These are phyloP conservation scores for Cheilosia grossa DNA, from an alignment of 2,888 invertebrate genomes.

Conservation along the genomic window DNA sequence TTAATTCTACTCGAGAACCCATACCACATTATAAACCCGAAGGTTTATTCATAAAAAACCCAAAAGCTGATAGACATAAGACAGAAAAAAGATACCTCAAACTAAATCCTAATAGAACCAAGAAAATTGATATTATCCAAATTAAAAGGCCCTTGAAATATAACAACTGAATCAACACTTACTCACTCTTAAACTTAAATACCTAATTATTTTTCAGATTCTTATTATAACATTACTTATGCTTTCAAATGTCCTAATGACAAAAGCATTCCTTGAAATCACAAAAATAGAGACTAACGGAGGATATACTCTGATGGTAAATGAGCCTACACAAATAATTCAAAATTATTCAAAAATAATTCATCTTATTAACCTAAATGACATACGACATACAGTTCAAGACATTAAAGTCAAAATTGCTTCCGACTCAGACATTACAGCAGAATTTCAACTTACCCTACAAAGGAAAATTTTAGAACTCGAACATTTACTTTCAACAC, in stretches of 20 bases:
- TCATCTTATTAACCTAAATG: slow-evolving; percentile 39
- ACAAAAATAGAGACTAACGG: neutral
- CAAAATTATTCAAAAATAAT: slow-evolving; percentile 44
- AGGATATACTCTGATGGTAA: slow-evolving; percentile 10
- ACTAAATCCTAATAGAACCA: too few species aligned
- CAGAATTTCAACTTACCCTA: slow-evolving; percentile 21
- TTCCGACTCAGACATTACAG: slow-evolving; percentile 3
- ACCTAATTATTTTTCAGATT: neutral
- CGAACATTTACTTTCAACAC: slow-evolving; percentile 32
- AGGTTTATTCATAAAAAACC: too few species aligned
- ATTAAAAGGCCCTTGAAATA: slow-evolving; percentile 15
- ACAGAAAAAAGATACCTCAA: too few species aligned
- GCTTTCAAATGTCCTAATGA: neutral
- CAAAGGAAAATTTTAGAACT: slow-evolving; percentile 32
- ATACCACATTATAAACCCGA: too few species aligned
- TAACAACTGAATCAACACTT: neutral
- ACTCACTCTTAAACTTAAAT: neutral
- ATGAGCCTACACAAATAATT: neutral
- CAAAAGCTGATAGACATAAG: too few species aligned
- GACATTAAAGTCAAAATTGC: slow-evolving; percentile 1
- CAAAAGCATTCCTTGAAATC: neutral
- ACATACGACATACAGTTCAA: slow-evolving; percentile 32
- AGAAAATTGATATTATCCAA: too few species aligned
- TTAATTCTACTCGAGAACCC: slow-evolving; percentile 3
- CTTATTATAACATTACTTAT: neutral